Evolutionary conservation across 2,113 vertebrate genomes (phyloP), one percentile per base, ranked within the genome.

Genomic region (Caretta caretta): DNA sequence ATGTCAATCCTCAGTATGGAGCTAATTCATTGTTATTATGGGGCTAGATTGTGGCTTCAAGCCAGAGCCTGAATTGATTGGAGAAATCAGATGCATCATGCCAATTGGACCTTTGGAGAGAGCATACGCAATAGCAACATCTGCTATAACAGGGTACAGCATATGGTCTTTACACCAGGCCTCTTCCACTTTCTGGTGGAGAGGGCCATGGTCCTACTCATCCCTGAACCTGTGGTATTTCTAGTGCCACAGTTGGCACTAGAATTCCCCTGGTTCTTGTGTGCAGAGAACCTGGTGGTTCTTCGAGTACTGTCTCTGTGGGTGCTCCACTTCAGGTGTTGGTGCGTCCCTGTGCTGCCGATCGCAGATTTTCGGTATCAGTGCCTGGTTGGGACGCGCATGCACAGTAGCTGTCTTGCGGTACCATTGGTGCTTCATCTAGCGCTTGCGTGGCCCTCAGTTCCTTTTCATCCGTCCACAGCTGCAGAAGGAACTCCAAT

Each of bases 1-100:
- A 94, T 87, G 14, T 96, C 90, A 97, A 86, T 91, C 93, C 54
- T 69, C 51, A 93, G 59, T 48, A 86, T 83, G 83, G 86, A 92
- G 80, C 65, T 95, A 89, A 97, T 96, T 96, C 88, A 53, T 81
- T 96, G 3, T 85, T 80, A 4, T 59, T 93, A 29, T 35, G 62
- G 46, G 31, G 53, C 27, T 31, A 20, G 57, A 56, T 76, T 72
- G 59, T 88, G 59, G 80, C 83, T 95, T 94, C 87, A 65, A 80
- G 83, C 31, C 6, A 2, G 25, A 48, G 22, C 31, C 51, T 11
- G n/a, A 0, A 1, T 31, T 35, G 79, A 75, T 56, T 14, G 87
- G 25, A 24, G 75, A 69, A 76, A 80, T 0, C 0, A 50, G 16
- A 25, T 56, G n/a, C 53, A 42, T 42, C 76, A 69, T 22, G 42